Base-by-base conservation (phyloP, 2,113 vertebrate species). In the Platichthys stellatus region DNA sequence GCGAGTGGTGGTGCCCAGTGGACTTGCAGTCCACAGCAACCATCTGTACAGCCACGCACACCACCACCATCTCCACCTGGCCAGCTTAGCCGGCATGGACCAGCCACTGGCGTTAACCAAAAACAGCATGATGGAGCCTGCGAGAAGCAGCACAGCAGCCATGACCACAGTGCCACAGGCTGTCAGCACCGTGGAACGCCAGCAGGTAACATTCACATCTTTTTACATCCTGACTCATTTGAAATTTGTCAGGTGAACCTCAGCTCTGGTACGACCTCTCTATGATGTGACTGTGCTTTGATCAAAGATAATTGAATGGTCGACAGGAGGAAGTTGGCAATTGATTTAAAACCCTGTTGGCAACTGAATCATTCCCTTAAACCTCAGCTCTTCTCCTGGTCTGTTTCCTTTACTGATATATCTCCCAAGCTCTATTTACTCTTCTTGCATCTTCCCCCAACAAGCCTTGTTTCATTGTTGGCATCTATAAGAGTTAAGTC, bases 91-190 rank as follows among this genome's bases (percentile, higher is more conserved):
- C 63, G 11, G 81, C 72, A 94, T 97, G 96, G 98, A 99, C 91
- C 98, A 99, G 94, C 98, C 98, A 7, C 95, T 99, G 23, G 97
- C 97, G 60, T 96, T 99, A 90, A 99, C 97, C 95, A 99, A 99
- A 94, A 97, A 94, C 94, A 97, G 94, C 92, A 73, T 94, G 93
- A 96, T 94, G 92, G 97, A 98, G 10, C 81, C 93, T 2, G 84
- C 91, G 74, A 93, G 97, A 58, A 71, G 80, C 81, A 84, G 76
- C 81, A 90, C 93, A 0, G 90, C 95, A 0, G 86, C 94, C 74
- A 85, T 87, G 84, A 67, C 54, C 58, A 69, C 87, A n/a, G 47
- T 95, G 82, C 76, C 96, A 0, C 95, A 96, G 24, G 80, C 94
- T 2, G 92, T 95, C 92, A 94, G 93, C 67, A 89, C 96, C 0